Conservation (phyloP, 53 echinoderm and acorn worm species). For the Zoroaster sp. region DNA sequence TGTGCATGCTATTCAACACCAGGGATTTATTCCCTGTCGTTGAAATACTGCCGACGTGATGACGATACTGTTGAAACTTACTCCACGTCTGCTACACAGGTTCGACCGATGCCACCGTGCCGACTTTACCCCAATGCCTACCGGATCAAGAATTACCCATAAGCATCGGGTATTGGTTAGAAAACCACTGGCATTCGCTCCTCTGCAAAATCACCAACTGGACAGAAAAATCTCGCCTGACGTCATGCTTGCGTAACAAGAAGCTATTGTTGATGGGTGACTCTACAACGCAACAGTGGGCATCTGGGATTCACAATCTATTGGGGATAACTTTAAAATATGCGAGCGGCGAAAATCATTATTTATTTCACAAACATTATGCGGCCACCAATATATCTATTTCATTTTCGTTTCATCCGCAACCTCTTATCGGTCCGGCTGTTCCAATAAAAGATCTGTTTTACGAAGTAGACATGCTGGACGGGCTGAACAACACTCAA, state of each 20-base stretch:
- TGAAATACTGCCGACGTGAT: no score
- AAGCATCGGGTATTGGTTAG: neutral
- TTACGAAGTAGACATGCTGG: no score
- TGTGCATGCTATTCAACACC: no score
- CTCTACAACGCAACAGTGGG: constrained; percentile 64
- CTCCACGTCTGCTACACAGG: neutral
- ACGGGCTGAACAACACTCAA: no score
- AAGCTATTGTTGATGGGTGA: constrained; percentile 48
- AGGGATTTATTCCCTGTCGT: no score
- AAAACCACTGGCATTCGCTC: neutral
- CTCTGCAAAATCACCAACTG: constrained; percentile 44
- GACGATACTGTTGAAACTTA: neutral
- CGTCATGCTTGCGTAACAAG: no score
- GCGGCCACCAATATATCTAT: no score
- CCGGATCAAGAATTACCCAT: neutral
- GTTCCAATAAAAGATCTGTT: no score
- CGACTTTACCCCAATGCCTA: neutral
- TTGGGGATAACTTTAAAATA: constrained; percentile 25
- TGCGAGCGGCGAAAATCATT: no score
- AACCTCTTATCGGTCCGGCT: no score
- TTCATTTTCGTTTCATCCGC: no score
- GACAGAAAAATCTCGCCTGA: neutral
- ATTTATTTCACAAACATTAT: no score
- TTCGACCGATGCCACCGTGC: neutral
- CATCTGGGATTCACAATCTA: neutral